Percentiles rank a stretch among this genome's conserved stretches.
Conservation (phyloP, 2,888 invertebrate genomes). For the Bursaphelenchus okinawaensis region DNA sequence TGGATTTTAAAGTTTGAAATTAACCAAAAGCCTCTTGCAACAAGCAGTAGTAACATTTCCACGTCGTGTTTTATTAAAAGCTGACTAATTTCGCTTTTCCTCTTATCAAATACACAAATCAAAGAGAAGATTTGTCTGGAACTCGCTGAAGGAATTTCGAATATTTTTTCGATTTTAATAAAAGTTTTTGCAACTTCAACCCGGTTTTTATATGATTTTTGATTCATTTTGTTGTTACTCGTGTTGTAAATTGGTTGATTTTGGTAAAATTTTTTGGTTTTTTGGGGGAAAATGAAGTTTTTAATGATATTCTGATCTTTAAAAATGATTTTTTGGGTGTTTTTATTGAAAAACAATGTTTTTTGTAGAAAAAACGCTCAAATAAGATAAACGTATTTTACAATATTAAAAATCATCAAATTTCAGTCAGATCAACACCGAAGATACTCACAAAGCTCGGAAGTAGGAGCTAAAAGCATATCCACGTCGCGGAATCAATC, state of each 20-base stretch:
- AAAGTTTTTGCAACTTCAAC: background rate
- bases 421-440: too few species aligned
- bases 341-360: too few species aligned
- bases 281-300: background rate
- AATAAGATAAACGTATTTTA: too few species aligned
- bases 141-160: background rate
- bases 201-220: too few species aligned
- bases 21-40: too few species aligned
- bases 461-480: background rate
- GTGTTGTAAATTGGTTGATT: background rate
- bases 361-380: too few species aligned
- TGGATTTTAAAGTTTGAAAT: too few species aligned
- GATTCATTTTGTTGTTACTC: background rate
- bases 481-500: background rate
- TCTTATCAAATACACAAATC: background rate
- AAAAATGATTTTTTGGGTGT: too few species aligned
- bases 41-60: too few species aligned
- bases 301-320: too few species aligned
- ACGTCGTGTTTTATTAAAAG: background rate
- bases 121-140: slow-evolving; percentile 1
- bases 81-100: background rate
- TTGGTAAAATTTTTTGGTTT: background rate
- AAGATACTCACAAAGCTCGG: background rate
- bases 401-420: too few species aligned
- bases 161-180: background rate